These are phyloP conservation scores for Perdita meconis DNA, from an alignment of 2,888 invertebrate species.

Conservation along the genomic window DNA sequence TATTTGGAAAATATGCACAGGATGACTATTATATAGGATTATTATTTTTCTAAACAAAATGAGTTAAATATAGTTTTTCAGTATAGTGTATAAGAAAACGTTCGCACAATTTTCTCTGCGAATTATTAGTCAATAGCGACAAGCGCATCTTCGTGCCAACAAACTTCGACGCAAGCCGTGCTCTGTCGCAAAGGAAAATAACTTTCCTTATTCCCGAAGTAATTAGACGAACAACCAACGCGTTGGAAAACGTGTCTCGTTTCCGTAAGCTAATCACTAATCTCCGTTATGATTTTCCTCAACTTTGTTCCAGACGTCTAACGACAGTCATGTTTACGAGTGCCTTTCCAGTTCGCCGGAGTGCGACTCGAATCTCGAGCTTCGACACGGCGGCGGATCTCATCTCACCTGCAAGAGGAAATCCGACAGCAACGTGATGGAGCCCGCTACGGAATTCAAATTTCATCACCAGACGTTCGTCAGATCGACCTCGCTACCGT, in stretches of 20 bases:
- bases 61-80: no score
- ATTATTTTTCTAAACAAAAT: no score
- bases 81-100: no score
- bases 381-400: slow-evolving; percentile 82
- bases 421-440: slow-evolving; percentile 85
- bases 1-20: no score
- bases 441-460: slow-evolving; percentile 86
- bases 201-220: neutral
- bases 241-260: no score
- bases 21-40: no score
- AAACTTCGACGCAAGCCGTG: neutral
- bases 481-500: slow-evolving; percentile 90
- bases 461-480: slow-evolving; percentile 86
- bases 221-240: neutral
- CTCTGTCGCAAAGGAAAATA: neutral
- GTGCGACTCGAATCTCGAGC: slow-evolving; percentile 87
- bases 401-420: slow-evolving; percentile 83
- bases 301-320: slow-evolving; percentile 83
- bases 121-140: no score
- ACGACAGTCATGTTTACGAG: slow-evolving; percentile 87
- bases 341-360: slow-evolving; percentile 89
- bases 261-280: slow-evolving; percentile 9
- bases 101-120: no score
- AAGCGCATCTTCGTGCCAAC: no score
- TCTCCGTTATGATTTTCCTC: neutral